Conservation (phyloP, 2,797 vertebrate species). For the Eutrigla gurnardus region DNA sequence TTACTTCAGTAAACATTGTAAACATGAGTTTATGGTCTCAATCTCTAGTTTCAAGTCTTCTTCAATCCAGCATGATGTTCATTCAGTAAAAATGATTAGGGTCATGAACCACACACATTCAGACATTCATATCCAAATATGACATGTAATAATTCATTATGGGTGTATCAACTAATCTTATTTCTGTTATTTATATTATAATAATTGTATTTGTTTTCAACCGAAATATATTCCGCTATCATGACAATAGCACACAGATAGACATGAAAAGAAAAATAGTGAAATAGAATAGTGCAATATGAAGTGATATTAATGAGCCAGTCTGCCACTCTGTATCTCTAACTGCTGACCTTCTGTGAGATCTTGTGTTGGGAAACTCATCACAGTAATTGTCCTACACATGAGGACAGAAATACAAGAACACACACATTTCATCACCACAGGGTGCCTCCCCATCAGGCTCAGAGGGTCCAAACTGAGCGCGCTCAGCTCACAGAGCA, state of each 20-base stretch:
- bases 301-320: not conserved
- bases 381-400: not conserved
- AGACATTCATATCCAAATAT: not conserved
- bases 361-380: slow-evolving; percentile 16
- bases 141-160: not conserved
- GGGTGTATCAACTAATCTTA: not conserved
- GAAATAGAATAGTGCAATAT: not conserved
- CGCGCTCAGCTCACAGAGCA: slow-evolving; percentile 26
- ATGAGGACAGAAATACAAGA: not conserved
- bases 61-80: not conserved
- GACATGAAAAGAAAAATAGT: not conserved
- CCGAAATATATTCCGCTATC: not conserved
- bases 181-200: not conserved
- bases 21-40: too few species aligned
- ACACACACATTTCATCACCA: slow-evolving; percentile 6
- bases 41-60: not conserved
- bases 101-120: not conserved
- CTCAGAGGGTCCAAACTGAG: slow-evolving; percentile 33
- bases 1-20: too few species aligned
- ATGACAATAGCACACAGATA: not conserved
- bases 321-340: not conserved
- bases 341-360: not conserved
- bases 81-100: not conserved
- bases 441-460: not conserved
- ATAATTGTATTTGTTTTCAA: not conserved